phyloP scores from a whole-genome alignment of 2,797 vertebrate species.

The Fistularia tabacaria region DNA sequence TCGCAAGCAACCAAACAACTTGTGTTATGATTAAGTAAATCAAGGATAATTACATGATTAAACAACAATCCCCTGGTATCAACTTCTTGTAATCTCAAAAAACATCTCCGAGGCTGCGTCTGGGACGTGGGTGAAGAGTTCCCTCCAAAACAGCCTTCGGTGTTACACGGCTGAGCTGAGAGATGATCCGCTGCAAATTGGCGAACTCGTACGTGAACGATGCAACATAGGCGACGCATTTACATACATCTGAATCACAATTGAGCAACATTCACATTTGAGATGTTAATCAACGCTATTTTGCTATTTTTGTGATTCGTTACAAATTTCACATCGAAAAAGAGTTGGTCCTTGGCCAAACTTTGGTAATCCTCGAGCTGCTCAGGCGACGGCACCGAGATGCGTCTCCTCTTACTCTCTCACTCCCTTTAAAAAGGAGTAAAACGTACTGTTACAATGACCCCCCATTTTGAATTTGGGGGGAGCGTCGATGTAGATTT shows the following conservation, averaged over 20 bases:
- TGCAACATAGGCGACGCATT: not conserved
- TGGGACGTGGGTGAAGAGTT: slow-evolving; percentile 19
- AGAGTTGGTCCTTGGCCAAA: slow-evolving; percentile 44
- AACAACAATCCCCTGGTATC: slow-evolving; percentile 26
- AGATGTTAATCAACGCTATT: slow-evolving; percentile 31
- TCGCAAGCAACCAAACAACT: slow-evolving; percentile 18
- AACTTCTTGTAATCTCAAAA: slow-evolving; percentile 34
- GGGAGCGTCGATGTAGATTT: too few species aligned
- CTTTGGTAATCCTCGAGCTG: slow-evolving; percentile 8
- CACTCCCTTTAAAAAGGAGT: too few species aligned
- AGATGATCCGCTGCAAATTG: not conserved
- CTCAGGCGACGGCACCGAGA: slow-evolving; percentile 26
- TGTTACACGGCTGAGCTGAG: slow-evolving; percentile 16
- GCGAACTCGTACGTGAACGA: not conserved
- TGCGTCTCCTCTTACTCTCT: too few species aligned
- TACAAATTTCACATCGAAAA: slow-evolving; percentile 49
- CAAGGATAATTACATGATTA: slow-evolving; percentile 35
- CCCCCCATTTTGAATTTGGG: too few species aligned
- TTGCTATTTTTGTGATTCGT: slow-evolving; percentile 30
- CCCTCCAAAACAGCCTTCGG: slow-evolving; percentile 28
- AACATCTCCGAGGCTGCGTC: slow-evolving; percentile 23
- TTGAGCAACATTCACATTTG: slow-evolving; percentile 11
- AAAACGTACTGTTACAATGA: too few species aligned
- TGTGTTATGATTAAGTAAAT: slow-evolving; percentile 26
- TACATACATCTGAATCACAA: slow-evolving; percentile 17